phyloP scores from a whole-genome alignment of 2,888 invertebrate species.

The Rhagonycha fulva region DNA sequence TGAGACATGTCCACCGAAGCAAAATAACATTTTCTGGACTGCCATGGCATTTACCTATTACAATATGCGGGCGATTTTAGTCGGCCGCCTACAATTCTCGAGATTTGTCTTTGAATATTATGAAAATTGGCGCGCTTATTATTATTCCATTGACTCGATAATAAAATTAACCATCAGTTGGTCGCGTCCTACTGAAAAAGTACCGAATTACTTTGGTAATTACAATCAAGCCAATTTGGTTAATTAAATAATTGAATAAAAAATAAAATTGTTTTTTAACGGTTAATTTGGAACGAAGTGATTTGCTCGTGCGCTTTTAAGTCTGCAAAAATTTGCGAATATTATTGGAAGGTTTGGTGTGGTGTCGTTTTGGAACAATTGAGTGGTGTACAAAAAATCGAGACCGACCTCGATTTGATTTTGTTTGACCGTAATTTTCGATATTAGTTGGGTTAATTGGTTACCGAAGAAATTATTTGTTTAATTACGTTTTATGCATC shows the following conservation, averaged over 20 bases:
- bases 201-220: background rate
- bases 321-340: background rate
- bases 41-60: slow-evolving; percentile 16
- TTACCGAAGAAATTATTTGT: background rate
- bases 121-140: background rate
- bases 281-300: background rate
- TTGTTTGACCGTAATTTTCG: background rate
- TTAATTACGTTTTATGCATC: background rate
- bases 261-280: background rate
- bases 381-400: background rate
- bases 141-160: background rate
- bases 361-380: background rate
- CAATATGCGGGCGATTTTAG: slow-evolving; percentile 22
- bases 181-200: background rate
- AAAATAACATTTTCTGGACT: slow-evolving; percentile 25
- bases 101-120: background rate
- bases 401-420: background rate
- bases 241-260: background rate
- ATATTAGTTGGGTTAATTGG: background rate
- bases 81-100: slow-evolving; percentile 9
- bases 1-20: slow-evolving; percentile 48
- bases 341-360: background rate
- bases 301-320: background rate
- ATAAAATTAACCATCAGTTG: background rate
- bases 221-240: background rate